These are phyloP conservation scores for Pandemis heparana DNA, from an alignment of 2,888 invertebrate genomes.

Conservation along the genomic window DNA sequence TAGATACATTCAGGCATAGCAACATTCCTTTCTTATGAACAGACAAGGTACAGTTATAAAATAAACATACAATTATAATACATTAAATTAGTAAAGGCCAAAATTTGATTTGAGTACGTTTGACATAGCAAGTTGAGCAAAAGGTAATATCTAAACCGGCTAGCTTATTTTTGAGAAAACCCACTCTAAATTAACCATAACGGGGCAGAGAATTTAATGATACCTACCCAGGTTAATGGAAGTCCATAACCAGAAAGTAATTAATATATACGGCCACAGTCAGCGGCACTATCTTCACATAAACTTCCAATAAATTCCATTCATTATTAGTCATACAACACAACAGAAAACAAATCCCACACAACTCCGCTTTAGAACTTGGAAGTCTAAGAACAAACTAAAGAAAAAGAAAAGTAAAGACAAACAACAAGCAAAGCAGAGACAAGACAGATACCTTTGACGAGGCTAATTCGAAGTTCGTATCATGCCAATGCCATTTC, in stretches of 20 bases:
- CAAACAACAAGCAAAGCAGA: conserved; percentile 9
- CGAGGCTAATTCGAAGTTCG: background rate
- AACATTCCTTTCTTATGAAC: background rate
- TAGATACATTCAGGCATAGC: too few relatives aligned
- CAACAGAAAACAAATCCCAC: conserved; percentile 2
- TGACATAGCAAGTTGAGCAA: conserved; percentile 14
- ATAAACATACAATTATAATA: background rate
- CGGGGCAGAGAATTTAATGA: conserved; percentile 1
- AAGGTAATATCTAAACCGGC: conserved; percentile 33
- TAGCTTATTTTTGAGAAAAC: conserved; percentile 8
- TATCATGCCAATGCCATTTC: too few relatives aligned
- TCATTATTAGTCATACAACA: conserved; percentile 25
- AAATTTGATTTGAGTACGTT: background rate
- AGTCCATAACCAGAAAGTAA: conserved; percentile 34
- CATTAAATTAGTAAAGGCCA: background rate
- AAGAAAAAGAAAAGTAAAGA: conserved; percentile 21
- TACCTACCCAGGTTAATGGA: conserved; percentile 34
- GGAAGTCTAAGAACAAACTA: conserved; percentile 4
- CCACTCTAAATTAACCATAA: conserved; percentile 19
- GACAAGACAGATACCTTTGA: background rate
- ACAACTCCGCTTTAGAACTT: conserved; percentile 9
- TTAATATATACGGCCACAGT: background rate
- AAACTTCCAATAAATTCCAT: conserved; percentile 26
- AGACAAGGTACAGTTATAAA: background rate
- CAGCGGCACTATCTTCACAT: conserved; percentile 10